Conservation (phyloP, 2,888 invertebrate genomes). For the Lamproptera curius region DNA sequence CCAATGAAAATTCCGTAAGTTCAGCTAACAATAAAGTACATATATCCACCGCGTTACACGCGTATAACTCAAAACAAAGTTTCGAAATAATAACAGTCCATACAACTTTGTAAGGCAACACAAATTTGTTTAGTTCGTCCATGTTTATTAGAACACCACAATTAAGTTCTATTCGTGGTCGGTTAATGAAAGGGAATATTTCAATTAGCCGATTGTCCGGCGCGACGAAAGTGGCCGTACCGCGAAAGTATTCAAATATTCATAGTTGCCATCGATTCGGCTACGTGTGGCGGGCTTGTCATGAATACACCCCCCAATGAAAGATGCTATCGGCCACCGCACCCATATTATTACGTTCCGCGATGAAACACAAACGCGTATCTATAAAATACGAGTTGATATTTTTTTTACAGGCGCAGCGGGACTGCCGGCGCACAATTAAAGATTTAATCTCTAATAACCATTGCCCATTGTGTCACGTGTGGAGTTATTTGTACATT, state of each 20-base stretch:
- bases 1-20: neutral
- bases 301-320: conserved; percentile 57
- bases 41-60: neutral
- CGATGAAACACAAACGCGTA: conserved; percentile 48
- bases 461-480: conserved; percentile 11
- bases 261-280: conserved; percentile 64
- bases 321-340: conserved; percentile 68
- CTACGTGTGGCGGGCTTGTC: conserved; percentile 32
- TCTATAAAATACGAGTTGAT: conserved; percentile 22
- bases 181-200: conserved; percentile 53
- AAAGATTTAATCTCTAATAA: conserved; percentile 20
- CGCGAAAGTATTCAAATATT: conserved; percentile 66
- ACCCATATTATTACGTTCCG: conserved; percentile 53
- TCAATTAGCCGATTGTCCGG: conserved; percentile 55
- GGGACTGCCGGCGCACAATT: conserved; percentile 9
- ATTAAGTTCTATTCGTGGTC: conserved; percentile 18
- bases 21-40: neutral
- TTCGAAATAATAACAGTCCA: neutral
- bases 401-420: conserved; percentile 13
- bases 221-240: conserved; percentile 47
- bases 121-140: neutral
- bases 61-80: neutral
- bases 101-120: neutral
- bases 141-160: conserved; percentile 7
- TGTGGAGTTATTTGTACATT: conserved; percentile 3